Evolutionary conservation across 2,113 vertebrate genomes (phyloP), one percentile per base, ranked within the genome.

Genomic region (Epinephelus moara): DNA sequence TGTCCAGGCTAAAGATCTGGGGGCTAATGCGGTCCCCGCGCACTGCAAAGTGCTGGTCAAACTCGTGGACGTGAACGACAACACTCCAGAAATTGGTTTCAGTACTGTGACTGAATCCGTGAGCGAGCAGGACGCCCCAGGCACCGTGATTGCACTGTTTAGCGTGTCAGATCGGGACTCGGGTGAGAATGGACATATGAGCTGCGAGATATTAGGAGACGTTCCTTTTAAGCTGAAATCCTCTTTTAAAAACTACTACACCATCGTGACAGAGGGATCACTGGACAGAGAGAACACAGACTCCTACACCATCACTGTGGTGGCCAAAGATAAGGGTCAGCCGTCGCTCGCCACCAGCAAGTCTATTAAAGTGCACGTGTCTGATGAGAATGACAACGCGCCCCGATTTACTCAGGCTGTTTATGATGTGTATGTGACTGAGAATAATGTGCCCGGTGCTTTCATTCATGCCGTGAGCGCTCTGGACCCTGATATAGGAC

Each of bases 31-130:
- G 0, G 98, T 99, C 69, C 97, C 98, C 1, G 98, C 98, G 15
- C 98, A 99, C 93, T 99, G 98, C 93, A 99, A 99, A 91, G 98
- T 99, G 92, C 91, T 99, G 37, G 97, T 99, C 60, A 96, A 97
- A 77, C 97, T 99, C 63, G 90, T 97, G 90, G 98, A 99, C 88
- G 96, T 97, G 27, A 99, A 99, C 85, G 98, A 99, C 95, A 99
- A 99, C 93, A 96, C 97, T 1, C 98, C 98, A 0, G 98, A 99
- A 94, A 98, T 99, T 92, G 97, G 96, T 80, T 99, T 99, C 96
- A 99, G 97, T 93, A 99, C 98, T 0, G 98, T 99, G 78, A 98
- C 97, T 40, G 97, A 99, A 85, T 96, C 98, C 14, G 97, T 99
- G 90, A 99, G 97, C 89, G 98, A 99, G 92, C 96, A 96, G 85